Evolutionary conservation across 1,140 invertebrate genomes (phyloP), one percentile per base, ranked within the genome.

Genomic region (Orius insidiosus): DNA sequence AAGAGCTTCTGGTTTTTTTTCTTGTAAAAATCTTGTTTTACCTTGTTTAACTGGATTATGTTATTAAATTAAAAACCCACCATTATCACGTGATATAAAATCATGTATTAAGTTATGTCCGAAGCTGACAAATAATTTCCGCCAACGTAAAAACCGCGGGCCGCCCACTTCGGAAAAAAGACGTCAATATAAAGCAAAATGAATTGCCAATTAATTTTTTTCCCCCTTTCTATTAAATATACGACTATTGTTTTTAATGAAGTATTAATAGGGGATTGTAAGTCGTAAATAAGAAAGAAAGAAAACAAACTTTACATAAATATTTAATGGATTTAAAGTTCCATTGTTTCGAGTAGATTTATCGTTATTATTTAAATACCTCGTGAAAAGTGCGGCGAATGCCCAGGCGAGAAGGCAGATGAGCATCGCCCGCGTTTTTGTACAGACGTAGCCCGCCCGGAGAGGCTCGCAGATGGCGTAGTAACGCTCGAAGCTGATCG

Each of bases 381-480:
- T 86, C 47, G 85, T 88, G 55, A 85, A 84, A 8, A 87, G 58
- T 2, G 80, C 79, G 1, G 85, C 84, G 32, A 85, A 68, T 54
- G 80, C 67, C 89, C 89, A 94, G 13, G 87, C 79, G 30, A 81
- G 60, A 1, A 81, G 63, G 55, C 88, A 89, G 41, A 92, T 81
- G 37, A 85, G 65, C 3, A 82, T 73, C 0, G 86, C 85, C 48
- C 85, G 69, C 1, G 83, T 74, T 63, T 87, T 87, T 2, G 86
- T 92, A 59, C 87, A 92, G 10, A 87, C 84, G 62, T 89, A 89
- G 53, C 84, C 81, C 0, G 85, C 87, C 55, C 84, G 75, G 35
- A 96, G 64, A 0, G 89, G 90, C 55, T 89, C 77, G 62, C 87
- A 94, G 56, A 95, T 93, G 18, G 88, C 89, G 63, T 92, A 90